phyloP scores from a whole-genome alignment of 2,888 invertebrate genomes.

The Ectemnius lituratus region DNA sequence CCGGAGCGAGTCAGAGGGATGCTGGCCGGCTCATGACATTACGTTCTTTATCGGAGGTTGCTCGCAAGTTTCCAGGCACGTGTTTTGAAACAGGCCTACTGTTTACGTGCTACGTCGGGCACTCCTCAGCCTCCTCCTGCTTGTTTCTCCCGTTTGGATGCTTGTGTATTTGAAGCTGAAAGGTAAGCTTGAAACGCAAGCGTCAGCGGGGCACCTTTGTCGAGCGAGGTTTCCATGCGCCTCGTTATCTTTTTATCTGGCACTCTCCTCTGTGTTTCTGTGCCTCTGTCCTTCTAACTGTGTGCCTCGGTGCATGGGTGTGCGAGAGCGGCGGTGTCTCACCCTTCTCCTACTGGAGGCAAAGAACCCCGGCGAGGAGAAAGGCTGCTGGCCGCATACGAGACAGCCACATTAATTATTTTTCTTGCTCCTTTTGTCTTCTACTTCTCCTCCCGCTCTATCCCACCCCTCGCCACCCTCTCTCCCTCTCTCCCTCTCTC shows the following conservation, averaged over 20 bases:
- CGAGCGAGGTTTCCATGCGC: constrained; percentile 58
- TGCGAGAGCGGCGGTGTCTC: too few relatives aligned
- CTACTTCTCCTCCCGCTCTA: constrained; percentile 31
- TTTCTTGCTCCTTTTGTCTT: constrained; percentile 66
- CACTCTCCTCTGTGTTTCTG: constrained; percentile 40
- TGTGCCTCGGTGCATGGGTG: background rate
- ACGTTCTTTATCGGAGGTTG: constrained; percentile 41
- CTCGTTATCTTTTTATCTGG: constrained; percentile 70
- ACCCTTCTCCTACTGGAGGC: constrained; percentile 39
- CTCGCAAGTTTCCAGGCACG: constrained; percentile 27
- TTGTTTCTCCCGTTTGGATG: too few relatives aligned
- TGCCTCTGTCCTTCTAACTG: background rate
- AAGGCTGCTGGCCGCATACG: constrained; percentile 62
- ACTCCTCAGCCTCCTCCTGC: constrained; percentile 15
- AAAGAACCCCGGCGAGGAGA: constrained; percentile 44
- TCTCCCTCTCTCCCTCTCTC: constrained; percentile 20
- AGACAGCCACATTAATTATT: constrained; percentile 75
- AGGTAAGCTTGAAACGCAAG: constrained; percentile 46
- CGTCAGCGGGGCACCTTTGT: constrained; percentile 61
- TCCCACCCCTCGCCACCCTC: constrained; percentile 41
- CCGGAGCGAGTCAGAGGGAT: too few relatives aligned
- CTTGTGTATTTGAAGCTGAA: constrained; percentile 40
- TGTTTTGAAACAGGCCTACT: constrained; percentile 34
- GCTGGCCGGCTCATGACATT: constrained; percentile 22
- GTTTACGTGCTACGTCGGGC: constrained; percentile 41